Evolutionary conservation across 37 sponge, comb jelly and placozoan species (phyloP).

Genomic region (Cladorhizidae sp.): DNA sequence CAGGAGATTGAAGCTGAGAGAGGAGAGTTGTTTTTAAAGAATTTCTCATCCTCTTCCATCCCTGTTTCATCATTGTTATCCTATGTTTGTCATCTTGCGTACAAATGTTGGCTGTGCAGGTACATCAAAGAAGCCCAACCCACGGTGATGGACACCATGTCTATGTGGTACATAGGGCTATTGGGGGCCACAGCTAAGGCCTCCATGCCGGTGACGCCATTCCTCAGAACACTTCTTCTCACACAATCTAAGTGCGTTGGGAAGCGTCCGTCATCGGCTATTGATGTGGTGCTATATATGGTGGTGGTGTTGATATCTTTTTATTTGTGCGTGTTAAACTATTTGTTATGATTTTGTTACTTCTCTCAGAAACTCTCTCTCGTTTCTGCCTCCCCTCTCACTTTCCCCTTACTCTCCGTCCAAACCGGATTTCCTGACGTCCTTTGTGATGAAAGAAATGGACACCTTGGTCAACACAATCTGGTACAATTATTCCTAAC

Average conservation of each 20-base stretch:
- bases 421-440: conserved; percentile 65
- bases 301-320: background rate
- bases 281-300: background rate
- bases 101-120: too few relatives aligned
- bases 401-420: conserved; percentile 63
- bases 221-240: conserved; percentile 61
- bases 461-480: conserved; percentile 60
- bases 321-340: too few relatives aligned
- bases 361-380: conserved; percentile 43
- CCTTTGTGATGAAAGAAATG: conserved; percentile 70
- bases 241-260: conserved; percentile 69
- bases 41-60: background rate
- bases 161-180: conserved; percentile 69
- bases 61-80: background rate
- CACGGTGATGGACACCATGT: conserved; percentile 65
- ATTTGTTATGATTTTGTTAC: background rate
- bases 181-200: conserved; percentile 66
- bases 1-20: background rate
- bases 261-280: background rate
- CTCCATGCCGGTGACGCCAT: conserved; percentile 67
- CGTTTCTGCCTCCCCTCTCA: conserved; percentile 62
- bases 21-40: background rate
- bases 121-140: conserved; percentile 33
- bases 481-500: conserved; percentile 10
- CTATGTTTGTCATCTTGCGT: background rate